Conservation (phyloP, 2,888 invertebrate genomes). For the Yponomeuta evonymella region DNA sequence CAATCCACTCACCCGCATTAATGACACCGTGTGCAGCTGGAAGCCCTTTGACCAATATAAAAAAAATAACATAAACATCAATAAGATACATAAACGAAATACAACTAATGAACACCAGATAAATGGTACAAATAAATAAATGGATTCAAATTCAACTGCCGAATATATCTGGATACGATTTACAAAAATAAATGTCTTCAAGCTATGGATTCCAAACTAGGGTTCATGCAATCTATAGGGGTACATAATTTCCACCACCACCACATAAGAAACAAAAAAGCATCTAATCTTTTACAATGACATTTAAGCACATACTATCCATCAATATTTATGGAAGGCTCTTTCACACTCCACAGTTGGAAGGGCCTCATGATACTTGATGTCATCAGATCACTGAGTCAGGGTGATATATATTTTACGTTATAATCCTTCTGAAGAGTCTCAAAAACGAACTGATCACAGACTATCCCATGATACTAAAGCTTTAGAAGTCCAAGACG, state of each 20-base stretch:
- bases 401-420: too few relatives aligned
- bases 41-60: slow-evolving; percentile 67
- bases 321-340: too few relatives aligned
- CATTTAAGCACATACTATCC: too few relatives aligned
- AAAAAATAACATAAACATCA: slow-evolving; percentile 25
- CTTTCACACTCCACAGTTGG: too few relatives aligned
- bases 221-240: background rate
- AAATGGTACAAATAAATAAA: background rate
- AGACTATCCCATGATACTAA: background rate
- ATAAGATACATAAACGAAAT: background rate
- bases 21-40: slow-evolving; percentile 46
- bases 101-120: background rate
- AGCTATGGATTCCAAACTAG: background rate
- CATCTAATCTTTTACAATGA: too few relatives aligned
- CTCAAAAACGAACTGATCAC: too few relatives aligned
- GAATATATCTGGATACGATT: background rate
- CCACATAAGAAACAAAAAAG: background rate
- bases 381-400: too few relatives aligned
- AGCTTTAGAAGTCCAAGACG: too few relatives aligned
- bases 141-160: background rate
- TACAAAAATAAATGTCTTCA: background rate
- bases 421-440: too few relatives aligned
- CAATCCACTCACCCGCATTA: slow-evolving; percentile 62
- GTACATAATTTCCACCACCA: background rate
- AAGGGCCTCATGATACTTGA: too few relatives aligned